Percentiles rank a stretch among this genome's conserved stretches.
Conservation (phyloP, 2,113 vertebrate genomes). For the Lepisosteus osseus region DNA sequence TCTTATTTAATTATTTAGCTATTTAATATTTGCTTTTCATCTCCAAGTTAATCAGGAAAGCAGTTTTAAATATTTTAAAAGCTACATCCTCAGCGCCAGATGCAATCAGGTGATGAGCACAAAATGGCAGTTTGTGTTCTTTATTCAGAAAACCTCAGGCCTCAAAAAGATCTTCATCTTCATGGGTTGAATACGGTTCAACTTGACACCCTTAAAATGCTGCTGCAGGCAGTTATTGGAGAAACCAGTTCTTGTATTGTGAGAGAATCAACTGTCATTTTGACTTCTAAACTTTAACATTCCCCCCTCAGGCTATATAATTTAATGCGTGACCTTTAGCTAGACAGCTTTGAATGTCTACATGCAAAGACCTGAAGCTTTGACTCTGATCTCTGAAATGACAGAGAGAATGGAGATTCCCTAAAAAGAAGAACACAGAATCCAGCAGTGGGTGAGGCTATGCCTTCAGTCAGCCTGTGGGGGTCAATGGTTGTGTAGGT, state of each 20-base stretch:
- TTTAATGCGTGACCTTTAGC: conserved; percentile 50
- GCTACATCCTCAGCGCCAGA: too few relatives aligned
- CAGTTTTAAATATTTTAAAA: too few relatives aligned
- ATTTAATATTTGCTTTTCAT: too few relatives aligned
- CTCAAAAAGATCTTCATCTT: too few relatives aligned
- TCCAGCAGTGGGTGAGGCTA: not conserved
- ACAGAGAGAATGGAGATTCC: conserved; percentile 8
- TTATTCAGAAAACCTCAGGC: too few relatives aligned
- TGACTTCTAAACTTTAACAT: conserved; percentile 26
- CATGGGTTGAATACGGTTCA: too few relatives aligned
- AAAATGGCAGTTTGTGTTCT: too few relatives aligned
- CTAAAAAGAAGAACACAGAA: not conserved
- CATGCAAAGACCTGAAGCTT: not conserved
- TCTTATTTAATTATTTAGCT: too few relatives aligned
- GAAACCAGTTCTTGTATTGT: not conserved
- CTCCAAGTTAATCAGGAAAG: too few relatives aligned
- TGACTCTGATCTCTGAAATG: not conserved
- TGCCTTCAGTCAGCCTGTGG: not conserved
- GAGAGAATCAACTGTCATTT: not conserved
- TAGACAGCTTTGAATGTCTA: conserved; percentile 44
- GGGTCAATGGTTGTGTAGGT: too few relatives aligned
- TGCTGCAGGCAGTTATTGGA: not conserved
- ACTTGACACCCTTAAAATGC: too few relatives aligned
- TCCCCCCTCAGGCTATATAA: conserved; percentile 36
- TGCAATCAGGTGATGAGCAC: too few relatives aligned